phyloP scores from a whole-genome alignment of 2,113 vertebrate species.

The Halcyon malimbica region DNA sequence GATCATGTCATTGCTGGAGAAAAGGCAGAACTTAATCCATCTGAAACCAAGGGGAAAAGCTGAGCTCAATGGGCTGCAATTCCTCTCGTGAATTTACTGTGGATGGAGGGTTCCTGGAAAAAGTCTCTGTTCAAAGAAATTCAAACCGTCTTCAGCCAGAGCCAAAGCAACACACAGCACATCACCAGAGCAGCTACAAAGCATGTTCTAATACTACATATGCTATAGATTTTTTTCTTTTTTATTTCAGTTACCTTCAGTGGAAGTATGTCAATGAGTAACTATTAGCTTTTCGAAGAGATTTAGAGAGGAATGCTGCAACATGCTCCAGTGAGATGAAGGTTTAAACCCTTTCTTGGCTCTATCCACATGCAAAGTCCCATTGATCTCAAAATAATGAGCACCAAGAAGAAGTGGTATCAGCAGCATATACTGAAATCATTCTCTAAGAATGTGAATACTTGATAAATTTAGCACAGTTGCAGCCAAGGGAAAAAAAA shows the following conservation, averaged over 20 bases:
- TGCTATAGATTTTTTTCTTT: neutral
- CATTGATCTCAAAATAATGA: constrained; percentile 18
- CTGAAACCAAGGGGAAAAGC: neutral
- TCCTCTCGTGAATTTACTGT: neutral
- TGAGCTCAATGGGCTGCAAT: neutral
- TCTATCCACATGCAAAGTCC: neutral
- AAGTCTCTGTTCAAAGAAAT: neutral
- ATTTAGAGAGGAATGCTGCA: neutral
- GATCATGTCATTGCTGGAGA: neutral
- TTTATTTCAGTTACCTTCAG: neutral
- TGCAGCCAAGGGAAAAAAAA: constrained; percentile 8
- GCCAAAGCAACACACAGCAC: neutral
- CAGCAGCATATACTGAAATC: neutral
- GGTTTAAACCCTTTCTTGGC: neutral
- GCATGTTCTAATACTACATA: neutral
- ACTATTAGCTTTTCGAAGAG: neutral
- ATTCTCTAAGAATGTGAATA: neutral
- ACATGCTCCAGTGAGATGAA: neutral
- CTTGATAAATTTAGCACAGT: neutral
- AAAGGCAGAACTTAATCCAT: neutral
- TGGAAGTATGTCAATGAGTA: neutral
- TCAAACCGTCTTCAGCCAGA: neutral
- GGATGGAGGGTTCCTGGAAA: neutral
- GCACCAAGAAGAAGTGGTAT: neutral
- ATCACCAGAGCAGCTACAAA: neutral